Percentiles rank a stretch among this genome's conserved stretches.
These are phyloP conservation scores for Apodemus speciosus DNA, from an alignment of 2,113 vertebrate species.

Conservation along the genomic window DNA sequence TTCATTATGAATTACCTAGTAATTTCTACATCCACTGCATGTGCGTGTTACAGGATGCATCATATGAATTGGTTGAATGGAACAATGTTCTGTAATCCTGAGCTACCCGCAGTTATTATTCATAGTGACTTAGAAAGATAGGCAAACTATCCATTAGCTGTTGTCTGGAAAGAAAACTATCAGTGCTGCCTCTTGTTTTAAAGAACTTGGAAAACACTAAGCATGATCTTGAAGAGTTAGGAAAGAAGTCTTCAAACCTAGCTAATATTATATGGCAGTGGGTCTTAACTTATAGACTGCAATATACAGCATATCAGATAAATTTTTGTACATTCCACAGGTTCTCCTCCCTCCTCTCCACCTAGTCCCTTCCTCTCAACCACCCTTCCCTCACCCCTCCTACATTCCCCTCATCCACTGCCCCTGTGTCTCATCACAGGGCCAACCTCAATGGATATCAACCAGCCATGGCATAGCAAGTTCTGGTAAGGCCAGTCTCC, in stretches of 20 bases:
- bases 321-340: not conserved
- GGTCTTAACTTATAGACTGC: not conserved
- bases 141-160: not conserved
- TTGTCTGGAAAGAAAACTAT: slow-evolving; percentile 1
- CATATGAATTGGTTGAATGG: not conserved
- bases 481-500: not conserved
- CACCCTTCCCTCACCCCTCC: not conserved
- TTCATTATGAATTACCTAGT: not conserved
- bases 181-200: not conserved
- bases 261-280: not conserved
- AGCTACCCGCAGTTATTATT: not conserved
- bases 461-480: not conserved
- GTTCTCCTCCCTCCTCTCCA: not conserved
- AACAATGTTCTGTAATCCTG: not conserved
- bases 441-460: not conserved
- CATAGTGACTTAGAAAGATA: slow-evolving; percentile 1
- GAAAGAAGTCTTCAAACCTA: not conserved
- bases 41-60: not conserved
- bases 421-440: not conserved
- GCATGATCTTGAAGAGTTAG: slow-evolving; percentile 1
- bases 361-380: not conserved
- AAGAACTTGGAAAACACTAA: slow-evolving; percentile 36
- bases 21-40: not conserved
- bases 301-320: too few species aligned
- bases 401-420: not conserved